phyloP scores from a whole-genome alignment of 2,113 vertebrate species.

The Gorsachius goisagi region DNA sequence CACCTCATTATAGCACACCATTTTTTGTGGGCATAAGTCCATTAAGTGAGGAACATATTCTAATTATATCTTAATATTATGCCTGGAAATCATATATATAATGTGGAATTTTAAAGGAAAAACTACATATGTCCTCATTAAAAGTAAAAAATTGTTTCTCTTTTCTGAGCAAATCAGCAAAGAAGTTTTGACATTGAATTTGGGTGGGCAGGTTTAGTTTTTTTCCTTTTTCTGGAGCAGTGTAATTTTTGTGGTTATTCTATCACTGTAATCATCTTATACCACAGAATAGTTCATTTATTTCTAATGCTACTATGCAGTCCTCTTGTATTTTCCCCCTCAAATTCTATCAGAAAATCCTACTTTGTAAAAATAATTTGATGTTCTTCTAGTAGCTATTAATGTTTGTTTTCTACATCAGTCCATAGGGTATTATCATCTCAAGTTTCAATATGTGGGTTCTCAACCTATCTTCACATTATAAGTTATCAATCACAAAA shows the following conservation, averaged over 20 bases:
- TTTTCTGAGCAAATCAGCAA: neutral
- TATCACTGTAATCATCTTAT: neutral
- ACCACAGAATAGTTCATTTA: neutral
- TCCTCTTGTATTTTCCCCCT: neutral
- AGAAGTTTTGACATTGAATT: neutral
- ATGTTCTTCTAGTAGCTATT: neutral
- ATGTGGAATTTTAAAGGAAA: slow-evolving; percentile 31
- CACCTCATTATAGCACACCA: neutral
- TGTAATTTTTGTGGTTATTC: neutral
- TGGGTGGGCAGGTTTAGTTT: neutral
- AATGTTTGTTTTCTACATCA: neutral
- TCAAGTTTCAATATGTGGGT: neutral
- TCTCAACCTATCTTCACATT: neutral
- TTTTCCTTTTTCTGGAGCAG: neutral
- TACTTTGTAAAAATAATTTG: neutral
- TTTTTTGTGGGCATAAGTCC: neutral
- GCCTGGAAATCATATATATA: neutral
- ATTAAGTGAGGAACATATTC: neutral
- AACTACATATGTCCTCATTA: neutral
- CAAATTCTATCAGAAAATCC: neutral
- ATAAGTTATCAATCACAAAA: neutral
- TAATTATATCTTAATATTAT: neutral
- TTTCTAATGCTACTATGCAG: neutral
- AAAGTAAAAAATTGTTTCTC: neutral
- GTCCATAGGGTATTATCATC: neutral